Conservation (phyloP, 2,797 vertebrate species). For the Australoheros facetus region DNA sequence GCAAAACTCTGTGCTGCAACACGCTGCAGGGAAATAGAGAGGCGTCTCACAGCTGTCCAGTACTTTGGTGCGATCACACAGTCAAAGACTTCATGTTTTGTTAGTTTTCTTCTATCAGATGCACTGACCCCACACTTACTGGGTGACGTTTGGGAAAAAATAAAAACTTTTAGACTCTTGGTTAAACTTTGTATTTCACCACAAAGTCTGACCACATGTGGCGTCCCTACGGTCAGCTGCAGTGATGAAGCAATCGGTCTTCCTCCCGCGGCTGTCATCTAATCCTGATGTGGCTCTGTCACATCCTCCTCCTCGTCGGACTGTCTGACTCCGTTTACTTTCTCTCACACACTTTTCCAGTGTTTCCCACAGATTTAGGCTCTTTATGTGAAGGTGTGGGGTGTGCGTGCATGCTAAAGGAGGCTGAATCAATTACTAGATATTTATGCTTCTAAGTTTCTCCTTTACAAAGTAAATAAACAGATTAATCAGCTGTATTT, state of each 20-base stretch:
- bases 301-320: too few relatives aligned
- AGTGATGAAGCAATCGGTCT: too few relatives aligned
- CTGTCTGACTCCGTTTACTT: neutral
- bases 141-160: neutral
- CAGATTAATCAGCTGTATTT: neutral
- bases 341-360: neutral
- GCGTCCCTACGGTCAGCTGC: too few relatives aligned
- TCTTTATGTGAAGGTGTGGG: neutral
- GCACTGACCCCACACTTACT: neutral
- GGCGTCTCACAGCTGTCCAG: too few relatives aligned
- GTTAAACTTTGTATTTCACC: neutral
- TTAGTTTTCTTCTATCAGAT: too few relatives aligned
- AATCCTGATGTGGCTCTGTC: neutral
- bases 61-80: neutral
- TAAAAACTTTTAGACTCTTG: neutral
- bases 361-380: neutral
- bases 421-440: neutral
- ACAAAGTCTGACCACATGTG: neutral
- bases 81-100: neutral
- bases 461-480: too few relatives aligned
- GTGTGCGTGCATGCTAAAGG: neutral
- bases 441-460: neutral
- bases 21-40: too few relatives aligned
- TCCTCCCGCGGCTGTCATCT: neutral
- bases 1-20: too few relatives aligned